Evolutionary conservation across 2,888 invertebrate species (phyloP).

Genomic region (Eilema sororculum): DNA sequence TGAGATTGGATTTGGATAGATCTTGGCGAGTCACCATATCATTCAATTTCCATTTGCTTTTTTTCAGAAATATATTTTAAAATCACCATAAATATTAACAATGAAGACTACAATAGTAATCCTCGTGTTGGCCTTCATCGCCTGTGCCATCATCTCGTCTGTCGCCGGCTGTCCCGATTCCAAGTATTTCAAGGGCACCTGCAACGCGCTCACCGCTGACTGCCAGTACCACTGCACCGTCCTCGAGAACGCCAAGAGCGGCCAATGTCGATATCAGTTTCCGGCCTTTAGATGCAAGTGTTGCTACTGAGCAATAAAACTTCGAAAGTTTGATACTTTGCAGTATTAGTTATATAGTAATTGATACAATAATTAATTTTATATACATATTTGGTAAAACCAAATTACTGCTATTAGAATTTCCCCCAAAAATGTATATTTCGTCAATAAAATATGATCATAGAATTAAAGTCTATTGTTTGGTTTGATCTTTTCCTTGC

Average conservation of each 20-base stretch:
- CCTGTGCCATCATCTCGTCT: not conserved
- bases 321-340: too few species aligned
- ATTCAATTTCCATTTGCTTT: not conserved
- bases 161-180: not conserved
- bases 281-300: conserved; percentile 12
- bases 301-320: conserved; percentile 4
- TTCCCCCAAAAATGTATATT: too few species aligned
- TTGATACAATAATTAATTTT: not conserved
- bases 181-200: conserved; percentile 24
- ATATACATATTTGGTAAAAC: too few species aligned
- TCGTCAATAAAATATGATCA: too few species aligned
- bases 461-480: too few species aligned
- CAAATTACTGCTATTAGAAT: too few species aligned
- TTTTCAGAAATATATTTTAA: conserved; percentile 1
- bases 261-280: conserved; percentile 14
- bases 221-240: conserved; percentile 23
- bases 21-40: too few species aligned
- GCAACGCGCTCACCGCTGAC: conserved; percentile 24
- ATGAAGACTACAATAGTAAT: conserved; percentile 12
- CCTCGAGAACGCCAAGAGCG: conserved; percentile 19
- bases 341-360: not conserved
- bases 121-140: conserved; percentile 8
- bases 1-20: too few species aligned
- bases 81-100: not conserved
- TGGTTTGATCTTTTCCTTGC: too few species aligned